phyloP scores from a whole-genome alignment of 1,140 invertebrate species.

The Littorina saxatilis region DNA sequence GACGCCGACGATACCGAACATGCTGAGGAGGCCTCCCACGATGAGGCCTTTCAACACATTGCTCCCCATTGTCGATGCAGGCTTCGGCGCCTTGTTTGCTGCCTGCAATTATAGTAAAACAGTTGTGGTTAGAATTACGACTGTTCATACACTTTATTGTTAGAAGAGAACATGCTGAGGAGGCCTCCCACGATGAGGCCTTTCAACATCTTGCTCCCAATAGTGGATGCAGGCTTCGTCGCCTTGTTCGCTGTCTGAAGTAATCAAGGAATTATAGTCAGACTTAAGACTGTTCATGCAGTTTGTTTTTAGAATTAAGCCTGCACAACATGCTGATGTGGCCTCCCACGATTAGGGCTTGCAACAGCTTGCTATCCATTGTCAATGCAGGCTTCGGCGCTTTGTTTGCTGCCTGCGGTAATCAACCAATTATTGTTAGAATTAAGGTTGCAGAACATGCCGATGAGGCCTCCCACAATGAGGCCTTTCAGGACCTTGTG shows the following conservation, averaged over 20 bases:
- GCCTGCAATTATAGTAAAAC: too few species aligned
- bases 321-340: background rate
- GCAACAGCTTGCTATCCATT: background rate
- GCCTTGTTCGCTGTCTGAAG: background rate
- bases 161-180: background rate
- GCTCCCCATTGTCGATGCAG: background rate
- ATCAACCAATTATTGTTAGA: too few species aligned
- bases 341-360: background rate
- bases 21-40: background rate
- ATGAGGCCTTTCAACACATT: background rate
- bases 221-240: background rate
- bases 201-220: background rate
- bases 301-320: too few species aligned
- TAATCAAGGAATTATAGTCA: too few species aligned
- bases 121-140: too few species aligned
- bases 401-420: too few species aligned
- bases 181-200: background rate
- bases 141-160: too few species aligned
- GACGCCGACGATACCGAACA: background rate
- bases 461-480: too few species aligned
- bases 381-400: background rate
- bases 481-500: too few species aligned
- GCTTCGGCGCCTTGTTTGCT: background rate
- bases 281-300: too few species aligned
- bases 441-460: too few species aligned